Evolutionary conservation across 2,797 vertebrate genomes (phyloP).

Genomic region (Coregonus suidteri): DNA sequence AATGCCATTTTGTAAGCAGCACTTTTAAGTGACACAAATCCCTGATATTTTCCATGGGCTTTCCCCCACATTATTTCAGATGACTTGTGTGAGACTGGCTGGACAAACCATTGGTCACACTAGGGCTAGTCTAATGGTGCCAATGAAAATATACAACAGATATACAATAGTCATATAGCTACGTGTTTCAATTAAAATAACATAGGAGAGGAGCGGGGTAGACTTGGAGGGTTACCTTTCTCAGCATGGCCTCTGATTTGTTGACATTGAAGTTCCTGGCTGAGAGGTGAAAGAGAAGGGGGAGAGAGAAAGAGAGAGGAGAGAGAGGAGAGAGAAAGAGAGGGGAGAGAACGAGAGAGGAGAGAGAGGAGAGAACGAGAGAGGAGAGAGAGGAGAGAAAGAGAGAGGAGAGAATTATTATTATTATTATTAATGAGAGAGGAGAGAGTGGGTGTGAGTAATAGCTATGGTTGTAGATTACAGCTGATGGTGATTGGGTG

Average conservation of each 20-base stretch:
- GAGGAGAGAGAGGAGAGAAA: slow-evolving; percentile 2
- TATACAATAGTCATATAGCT: no score
- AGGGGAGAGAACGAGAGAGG: neutral
- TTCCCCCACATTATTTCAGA: neutral
- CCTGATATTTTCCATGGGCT: neutral
- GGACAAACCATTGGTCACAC: neutral
- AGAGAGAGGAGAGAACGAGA: no score
- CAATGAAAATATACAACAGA: neutral
- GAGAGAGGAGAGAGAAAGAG: slow-evolving; percentile 12
- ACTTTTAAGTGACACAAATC: neutral
- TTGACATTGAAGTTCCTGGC: slow-evolving; percentile 89
- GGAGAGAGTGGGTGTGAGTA: neutral
- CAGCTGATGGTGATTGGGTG: neutral
- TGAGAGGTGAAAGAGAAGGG: slow-evolving; percentile 58
- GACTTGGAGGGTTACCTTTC: slow-evolving; percentile 82
- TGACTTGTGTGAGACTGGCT: neutral
- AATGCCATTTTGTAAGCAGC: neutral
- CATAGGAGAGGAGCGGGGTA: no score
- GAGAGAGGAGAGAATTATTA: neutral
- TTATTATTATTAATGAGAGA: no score
- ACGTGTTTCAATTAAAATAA: neutral
- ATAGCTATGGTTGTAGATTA: neutral
- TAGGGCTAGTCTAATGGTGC: neutral
- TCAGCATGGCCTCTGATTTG: slow-evolving; percentile 92
- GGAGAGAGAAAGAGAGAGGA: no score